Evolutionary conservation across 2,797 vertebrate species (phyloP), one percentile per base, ranked within the genome.

Genomic region (Anguilla megastoma): DNA sequence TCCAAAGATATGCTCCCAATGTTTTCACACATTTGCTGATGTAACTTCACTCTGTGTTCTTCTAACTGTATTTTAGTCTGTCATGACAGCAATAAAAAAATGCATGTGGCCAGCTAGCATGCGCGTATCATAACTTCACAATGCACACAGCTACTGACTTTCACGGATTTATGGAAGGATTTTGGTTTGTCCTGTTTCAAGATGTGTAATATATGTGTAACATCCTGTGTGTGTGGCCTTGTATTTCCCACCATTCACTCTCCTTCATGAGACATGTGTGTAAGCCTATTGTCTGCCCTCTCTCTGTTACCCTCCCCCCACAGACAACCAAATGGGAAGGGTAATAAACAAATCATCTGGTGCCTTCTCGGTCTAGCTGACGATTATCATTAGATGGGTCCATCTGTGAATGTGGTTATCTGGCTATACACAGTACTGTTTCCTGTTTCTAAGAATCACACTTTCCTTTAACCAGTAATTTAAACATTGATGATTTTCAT

Each of bases 261-360:
- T 27, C 63, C 5, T 63, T 69, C 63, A 69, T 6, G 58, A 63
- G 58, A 63, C 16, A 63, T 63, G 58, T 69, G 63, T 69, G 63
- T 63, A 63, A 63, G 16, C 16, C 58, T 24, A 63, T 69, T 69
- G 63, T n/a, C 27, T 69, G 1, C 63, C 18, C 63, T 27, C 8
- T 63, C 60, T 27, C 24, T n/a, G 63, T 27, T 7, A n/a, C 63
- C 24, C 24, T 6, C 63, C 63, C 63, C 63, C 63, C 63, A n/a
- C 63, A 66, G 18, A n/a, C 60, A 69, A 27, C 63, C 63, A 69
- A 27, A 27, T 69, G 63, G 63, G 24, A n/a, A 69, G 63, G 9
- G 63, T 69, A n/a, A 69, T 69, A 69, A 69, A 69, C 63, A 18
- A 63, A 27, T 69, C 63, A 69, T 69, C 63, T 69, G 18, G 63